Evolutionary conservation across 2,113 vertebrate species (phyloP).

Genomic region (Sapayoa aenigma): DNA sequence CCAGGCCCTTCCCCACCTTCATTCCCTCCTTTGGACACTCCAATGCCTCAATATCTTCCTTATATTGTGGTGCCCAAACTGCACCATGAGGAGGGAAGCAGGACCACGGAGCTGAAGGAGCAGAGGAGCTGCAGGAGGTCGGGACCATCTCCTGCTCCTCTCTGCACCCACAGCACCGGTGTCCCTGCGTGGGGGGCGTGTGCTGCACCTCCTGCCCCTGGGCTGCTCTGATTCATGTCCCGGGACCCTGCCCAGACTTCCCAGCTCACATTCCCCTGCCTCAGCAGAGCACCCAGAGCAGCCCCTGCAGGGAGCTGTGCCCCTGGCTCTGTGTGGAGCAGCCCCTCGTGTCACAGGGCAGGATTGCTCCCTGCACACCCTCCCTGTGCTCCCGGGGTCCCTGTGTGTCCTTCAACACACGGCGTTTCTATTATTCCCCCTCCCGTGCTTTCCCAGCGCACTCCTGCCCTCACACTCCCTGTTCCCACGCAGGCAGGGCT

Average conservation of each 20-base stretch:
- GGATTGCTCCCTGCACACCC: rapidly evolving
- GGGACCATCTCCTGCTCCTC: background rate
- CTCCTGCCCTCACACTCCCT: background rate
- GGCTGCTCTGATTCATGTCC: slow-evolving; percentile 14
- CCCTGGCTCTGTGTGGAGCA: rapidly evolving
- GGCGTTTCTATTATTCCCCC: background rate
- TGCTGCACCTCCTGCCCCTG: background rate
- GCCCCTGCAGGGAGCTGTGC: background rate
- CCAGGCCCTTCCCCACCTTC: background rate
- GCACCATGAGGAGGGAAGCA: background rate
- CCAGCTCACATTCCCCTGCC: slow-evolving; percentile 39
- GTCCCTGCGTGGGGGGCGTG: rapidly evolving
- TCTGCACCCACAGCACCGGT: background rate
- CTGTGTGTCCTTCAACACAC: background rate
- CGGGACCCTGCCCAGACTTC: background rate
- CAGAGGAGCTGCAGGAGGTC: background rate
- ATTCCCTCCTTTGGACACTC: background rate
- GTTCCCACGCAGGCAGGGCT: background rate
- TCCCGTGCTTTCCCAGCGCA: background rate
- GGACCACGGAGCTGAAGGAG: background rate
- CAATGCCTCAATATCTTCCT: background rate
- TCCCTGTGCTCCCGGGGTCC: rapidly evolving
- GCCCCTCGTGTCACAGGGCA: background rate
- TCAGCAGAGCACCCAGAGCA: background rate
- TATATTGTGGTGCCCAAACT: background rate